Conservation (phyloP, 2,888 invertebrate species). For the Linyphia triangularis region DNA sequence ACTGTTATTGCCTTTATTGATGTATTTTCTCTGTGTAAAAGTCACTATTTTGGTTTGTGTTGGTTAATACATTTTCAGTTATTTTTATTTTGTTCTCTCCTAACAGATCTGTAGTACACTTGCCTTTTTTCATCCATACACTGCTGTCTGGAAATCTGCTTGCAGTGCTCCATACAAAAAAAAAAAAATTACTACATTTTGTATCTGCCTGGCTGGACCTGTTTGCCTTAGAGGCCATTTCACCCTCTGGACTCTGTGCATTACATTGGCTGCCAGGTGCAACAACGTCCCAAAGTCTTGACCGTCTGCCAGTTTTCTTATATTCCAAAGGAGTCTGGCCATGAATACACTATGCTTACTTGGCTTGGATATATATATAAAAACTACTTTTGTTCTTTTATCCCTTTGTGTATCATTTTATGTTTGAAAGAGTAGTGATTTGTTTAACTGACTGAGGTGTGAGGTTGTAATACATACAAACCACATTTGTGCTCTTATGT, state of each 20-base stretch:
- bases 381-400: too few species aligned
- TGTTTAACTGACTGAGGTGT: not conserved
- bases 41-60: not conserved
- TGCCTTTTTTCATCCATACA: constrained; percentile 74
- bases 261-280: constrained; percentile 61
- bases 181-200: constrained; percentile 62
- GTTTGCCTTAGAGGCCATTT: constrained; percentile 71
- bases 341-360: constrained; percentile 23
- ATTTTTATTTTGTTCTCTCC: not conserved
- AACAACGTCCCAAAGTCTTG: constrained; percentile 23
- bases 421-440: not conserved
- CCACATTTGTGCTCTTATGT: not conserved
- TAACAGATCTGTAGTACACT: constrained; percentile 51
- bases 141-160: constrained; percentile 74
- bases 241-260: constrained; percentile 70
- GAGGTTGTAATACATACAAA: not conserved
- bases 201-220: constrained; percentile 73
- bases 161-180: constrained; percentile 69
- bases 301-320: constrained; percentile 63
- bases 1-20: not conserved
- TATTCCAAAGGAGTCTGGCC: constrained; percentile 36
- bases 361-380: constrained; percentile 39
- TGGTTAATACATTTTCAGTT: not conserved
- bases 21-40: not conserved
- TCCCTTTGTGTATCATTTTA: constrained; percentile 2